Conservation (phyloP, 2,113 vertebrate species). For the Anguilla rostrata region DNA sequence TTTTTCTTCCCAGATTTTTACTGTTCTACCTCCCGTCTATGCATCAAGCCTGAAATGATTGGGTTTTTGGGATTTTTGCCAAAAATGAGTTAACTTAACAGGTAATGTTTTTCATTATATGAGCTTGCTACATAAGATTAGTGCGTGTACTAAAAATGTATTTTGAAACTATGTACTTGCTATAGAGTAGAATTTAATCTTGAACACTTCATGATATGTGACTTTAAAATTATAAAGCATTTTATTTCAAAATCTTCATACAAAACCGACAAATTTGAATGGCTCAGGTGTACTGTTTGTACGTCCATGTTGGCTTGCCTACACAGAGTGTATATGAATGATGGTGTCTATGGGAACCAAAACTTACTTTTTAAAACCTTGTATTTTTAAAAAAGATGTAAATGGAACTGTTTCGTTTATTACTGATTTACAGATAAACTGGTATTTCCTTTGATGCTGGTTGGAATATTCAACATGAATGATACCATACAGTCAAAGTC, state of each 20-base stretch:
- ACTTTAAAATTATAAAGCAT: neutral
- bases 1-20: constrained; percentile 40
- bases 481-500: too few relatives aligned
- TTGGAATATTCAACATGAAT: neutral
- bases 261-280: neutral
- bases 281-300: neutral
- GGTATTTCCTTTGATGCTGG: neutral
- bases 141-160: neutral
- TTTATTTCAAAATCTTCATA: neutral
- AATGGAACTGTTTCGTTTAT: neutral
- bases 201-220: neutral
- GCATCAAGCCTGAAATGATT: neutral
- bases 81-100: neutral
- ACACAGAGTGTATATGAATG: too few relatives aligned
- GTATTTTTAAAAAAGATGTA: too few relatives aligned
- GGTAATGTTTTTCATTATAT: neutral
- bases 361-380: too few relatives aligned
- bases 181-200: neutral
- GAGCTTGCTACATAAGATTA: neutral
- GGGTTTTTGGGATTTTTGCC: neutral
- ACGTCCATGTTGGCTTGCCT: too few relatives aligned
- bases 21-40: neutral
- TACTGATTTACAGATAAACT: neutral
- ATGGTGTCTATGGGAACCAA: too few relatives aligned
- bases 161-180: neutral